Evolutionary conservation across 1,140 invertebrate species (phyloP), one percentile per base, ranked within the genome.

Genomic region (Ephestia elutella): DNA sequence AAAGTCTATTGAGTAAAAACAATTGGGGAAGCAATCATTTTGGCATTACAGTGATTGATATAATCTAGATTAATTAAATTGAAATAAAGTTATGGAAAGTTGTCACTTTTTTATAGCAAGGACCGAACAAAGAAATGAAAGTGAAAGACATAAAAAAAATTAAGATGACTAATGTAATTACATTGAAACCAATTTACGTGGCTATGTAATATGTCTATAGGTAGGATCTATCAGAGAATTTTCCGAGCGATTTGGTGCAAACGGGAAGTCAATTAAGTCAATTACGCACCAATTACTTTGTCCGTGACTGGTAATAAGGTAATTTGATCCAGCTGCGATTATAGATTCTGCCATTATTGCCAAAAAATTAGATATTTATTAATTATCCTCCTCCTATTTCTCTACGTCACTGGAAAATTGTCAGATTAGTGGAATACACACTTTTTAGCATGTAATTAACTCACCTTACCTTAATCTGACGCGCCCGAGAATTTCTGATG

Each of bases 221-320:
- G n/a, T 44, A n/a, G n/a, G 38, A 44, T 44, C 2, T 15, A 44
- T 44, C 38, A 8, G 38, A 15, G 3, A 20, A 20, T 50, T 20
- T 20, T 50, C 19, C 19, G 49, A 20, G 20, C 19, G 49, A 50
- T 50, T 50, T 19, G 20, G 20, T 20, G 5, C 20, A 20, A 20
- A 10, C 49, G 48, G 48, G n/a, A 50, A 20, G 20, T 50, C 49
- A 50, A 50, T 20, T 50, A 20, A 50, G 18, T 50, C 19, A 3
- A 50, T 20, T 50, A 50, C 54, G 18, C 54, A 15, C 8, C 2
- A 44, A 44, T 32, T 48, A 56, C 21, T 49, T 28, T 19, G 20
- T 20, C 18, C 35, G 35, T n/a, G 25, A 25, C 21, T 25, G 7
- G 25, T 25, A 54, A 54, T 54, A 54, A 56, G 30, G 54, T 48